Percentiles rank a stretch among this genome's conserved stretches.
phyloP scores from a whole-genome alignment of 2,888 invertebrate species.

The Blastobasis lacticolella region DNA sequence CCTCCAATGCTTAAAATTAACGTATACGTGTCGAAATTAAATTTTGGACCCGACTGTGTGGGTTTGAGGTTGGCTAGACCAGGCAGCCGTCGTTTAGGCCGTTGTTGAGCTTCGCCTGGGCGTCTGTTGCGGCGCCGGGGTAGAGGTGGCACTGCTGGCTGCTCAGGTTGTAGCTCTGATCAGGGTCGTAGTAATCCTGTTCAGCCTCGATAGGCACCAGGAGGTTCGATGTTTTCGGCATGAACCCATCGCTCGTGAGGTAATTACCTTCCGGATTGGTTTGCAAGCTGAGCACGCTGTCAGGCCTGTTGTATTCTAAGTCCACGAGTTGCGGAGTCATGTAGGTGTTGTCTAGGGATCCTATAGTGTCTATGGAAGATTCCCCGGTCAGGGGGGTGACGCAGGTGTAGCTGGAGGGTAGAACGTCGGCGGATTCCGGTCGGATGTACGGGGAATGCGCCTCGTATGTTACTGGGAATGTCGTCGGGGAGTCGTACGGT shows the following conservation, averaged over 20 bases:
- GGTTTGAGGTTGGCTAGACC: slow-evolving; percentile 50
- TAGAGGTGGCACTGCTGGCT: slow-evolving; percentile 74
- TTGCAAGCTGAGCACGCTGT: slow-evolving; percentile 60
- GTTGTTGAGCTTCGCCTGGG: slow-evolving; percentile 66
- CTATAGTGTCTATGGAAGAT: slow-evolving; percentile 54
- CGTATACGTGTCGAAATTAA: slow-evolving; percentile 59
- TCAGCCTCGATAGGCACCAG: slow-evolving; percentile 72
- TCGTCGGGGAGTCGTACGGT: slow-evolving; percentile 57
- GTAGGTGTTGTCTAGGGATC: slow-evolving; percentile 55
- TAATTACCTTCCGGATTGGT: slow-evolving; percentile 44
- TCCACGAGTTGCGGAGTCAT: slow-evolving; percentile 54
- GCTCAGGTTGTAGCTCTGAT: slow-evolving; percentile 65
- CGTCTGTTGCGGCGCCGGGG: slow-evolving; percentile 51
- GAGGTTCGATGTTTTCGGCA: slow-evolving; percentile 59
- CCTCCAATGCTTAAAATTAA: slow-evolving; percentile 51
- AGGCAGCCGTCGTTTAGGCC: slow-evolving; percentile 78
- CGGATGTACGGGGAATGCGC: slow-evolving; percentile 66
- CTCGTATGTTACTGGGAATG: slow-evolving; percentile 62
- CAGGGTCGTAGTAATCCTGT: slow-evolving; percentile 67
- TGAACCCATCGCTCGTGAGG: slow-evolving; percentile 56
- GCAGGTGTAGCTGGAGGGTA: slow-evolving; percentile 66
- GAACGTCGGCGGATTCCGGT: slow-evolving; percentile 68
- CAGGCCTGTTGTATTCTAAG: slow-evolving; percentile 54
- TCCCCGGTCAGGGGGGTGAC: slow-evolving; percentile 53
- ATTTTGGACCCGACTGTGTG: slow-evolving; percentile 56